Percentiles rank a stretch among this genome's conserved stretches.
Evolutionary conservation across 1,140 invertebrate genomes (phyloP).

Genomic region (Trissolcus basalis): DNA sequence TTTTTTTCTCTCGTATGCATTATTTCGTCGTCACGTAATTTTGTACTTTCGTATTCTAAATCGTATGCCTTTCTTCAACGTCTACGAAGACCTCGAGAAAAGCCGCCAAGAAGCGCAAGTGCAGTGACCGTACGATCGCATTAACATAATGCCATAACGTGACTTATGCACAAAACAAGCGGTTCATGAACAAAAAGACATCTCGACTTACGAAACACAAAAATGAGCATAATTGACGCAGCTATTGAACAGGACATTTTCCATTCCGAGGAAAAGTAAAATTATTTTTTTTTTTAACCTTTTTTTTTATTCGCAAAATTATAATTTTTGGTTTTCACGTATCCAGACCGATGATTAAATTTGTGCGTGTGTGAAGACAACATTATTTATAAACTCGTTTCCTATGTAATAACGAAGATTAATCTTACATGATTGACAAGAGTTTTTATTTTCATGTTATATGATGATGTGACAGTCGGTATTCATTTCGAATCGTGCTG

Average conservation of each 20-base stretch:
- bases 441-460: slow-evolving; percentile 1
- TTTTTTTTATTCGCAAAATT: too few species aligned
- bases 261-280: not conserved
- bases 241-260: not conserved
- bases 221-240: slow-evolving; percentile 24
- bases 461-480: not conserved
- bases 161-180: slow-evolving; percentile 36
- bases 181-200: slow-evolving; percentile 20
- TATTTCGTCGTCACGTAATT: slow-evolving; percentile 46
- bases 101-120: slow-evolving; percentile 55
- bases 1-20: slow-evolving; percentile 41
- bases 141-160: slow-evolving; percentile 65
- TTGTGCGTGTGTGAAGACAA: too few species aligned
- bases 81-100: slow-evolving; percentile 48
- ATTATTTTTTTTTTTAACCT: too few species aligned
- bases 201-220: slow-evolving; percentile 11
- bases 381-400: too few species aligned
- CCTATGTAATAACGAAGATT: too few species aligned
- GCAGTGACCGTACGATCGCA: slow-evolving; percentile 66
- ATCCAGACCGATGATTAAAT: too few species aligned
- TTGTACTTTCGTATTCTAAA: slow-evolving; percentile 52
- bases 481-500: slow-evolving; percentile 16
- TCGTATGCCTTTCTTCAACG: slow-evolving; percentile 29
- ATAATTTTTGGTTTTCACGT: too few species aligned
- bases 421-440: not conserved